A percentile compares a stretch with the other conserved stretches of the same genome.
phyloP scores from a whole-genome alignment of 2,113 vertebrate genomes.

The Dendropsophus ebraccatus region DNA sequence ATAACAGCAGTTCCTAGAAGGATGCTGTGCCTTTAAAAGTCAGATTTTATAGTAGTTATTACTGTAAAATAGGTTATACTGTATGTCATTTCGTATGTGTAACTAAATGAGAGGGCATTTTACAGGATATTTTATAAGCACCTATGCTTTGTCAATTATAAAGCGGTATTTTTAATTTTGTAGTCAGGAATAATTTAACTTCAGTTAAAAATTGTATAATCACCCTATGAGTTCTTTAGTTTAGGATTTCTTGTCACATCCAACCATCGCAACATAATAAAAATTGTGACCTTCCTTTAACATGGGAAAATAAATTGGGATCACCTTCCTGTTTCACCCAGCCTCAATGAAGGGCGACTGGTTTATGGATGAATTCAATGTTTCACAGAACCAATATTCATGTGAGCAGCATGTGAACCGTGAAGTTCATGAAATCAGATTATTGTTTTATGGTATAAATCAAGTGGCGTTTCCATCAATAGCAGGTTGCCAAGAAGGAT shows the following conservation, averaged over 20 bases:
- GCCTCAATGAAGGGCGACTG: background rate
- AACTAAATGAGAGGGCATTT: background rate
- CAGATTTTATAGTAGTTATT: no score
- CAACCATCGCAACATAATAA: background rate
- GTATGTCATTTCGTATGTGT: no score
- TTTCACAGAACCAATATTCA: constrained; percentile 4
- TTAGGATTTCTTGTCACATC: background rate
- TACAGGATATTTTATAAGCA: background rate
- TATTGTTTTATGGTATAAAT: constrained; percentile 11
- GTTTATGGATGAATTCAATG: constrained; percentile 35
- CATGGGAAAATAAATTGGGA: constrained; percentile 19
- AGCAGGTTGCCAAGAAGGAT: constrained; percentile 1
- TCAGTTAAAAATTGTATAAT: background rate
- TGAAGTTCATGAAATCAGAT: constrained; percentile 32
- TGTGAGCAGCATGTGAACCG: constrained; percentile 1
- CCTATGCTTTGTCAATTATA: background rate
- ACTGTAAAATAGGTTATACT: no score
- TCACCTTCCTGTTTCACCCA: background rate
- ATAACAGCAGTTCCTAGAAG: no score
- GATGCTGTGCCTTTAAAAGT: no score
- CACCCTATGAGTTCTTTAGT: background rate
- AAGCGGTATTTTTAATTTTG: background rate
- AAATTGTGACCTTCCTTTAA: constrained; percentile 23
- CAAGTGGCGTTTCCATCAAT: constrained; percentile 1
- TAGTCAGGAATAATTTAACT: background rate